Base-by-base conservation (phyloP, 2,888 invertebrate species). In the Melinaea menophilus region DNA sequence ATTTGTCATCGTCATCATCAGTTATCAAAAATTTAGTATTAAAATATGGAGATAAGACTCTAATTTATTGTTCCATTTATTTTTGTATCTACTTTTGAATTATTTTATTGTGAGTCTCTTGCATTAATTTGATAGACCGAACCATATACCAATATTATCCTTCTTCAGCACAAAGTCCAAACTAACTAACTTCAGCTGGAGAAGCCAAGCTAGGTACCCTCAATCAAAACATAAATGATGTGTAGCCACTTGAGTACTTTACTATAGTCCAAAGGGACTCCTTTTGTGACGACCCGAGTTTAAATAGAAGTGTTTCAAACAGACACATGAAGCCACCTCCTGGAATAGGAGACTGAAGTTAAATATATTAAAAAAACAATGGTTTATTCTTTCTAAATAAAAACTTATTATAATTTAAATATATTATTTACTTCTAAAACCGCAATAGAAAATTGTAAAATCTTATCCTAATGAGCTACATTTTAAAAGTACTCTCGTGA, bases 211-310 rank as follows among this genome's bases (percentile, higher is more conserved):
- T 80, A 74, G 92, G 91, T 84, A 92, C 84, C 77, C 94, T 94
- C 61, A 96, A 85, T 37, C 94, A 93, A 72, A 97, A 93, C 76
- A 97, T 93, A 80, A 97, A 97, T 1, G 97, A 96, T 0, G 97
- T 97, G 79, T 97, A 97, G 94, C 65, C 97, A 92, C 75, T 95
- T 95, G 59, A 96, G 91, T 73, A 97, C 96, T 74, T 96, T 96
- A 59, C 93, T 93, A 79, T 96, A 97, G 69, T 94, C 94, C 62
- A 97, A 86, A 33, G 93, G 92, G 55, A 96, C 92, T 37, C 95
- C 96, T 71, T 94, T 92, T 0, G 93, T 12, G 93, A 92, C 2
- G 93, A 93, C 1, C 96, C 96, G 71, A 93, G 92, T 2, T 92
- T 92, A 12, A 93, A 93, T 59, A 96, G 86, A 71, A 94, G 92